A percentile compares a stretch with the other conserved stretches of the same genome.
Conservation (phyloP, 2,113 vertebrate genomes). For the Choloepus hoffmanni region DNA sequence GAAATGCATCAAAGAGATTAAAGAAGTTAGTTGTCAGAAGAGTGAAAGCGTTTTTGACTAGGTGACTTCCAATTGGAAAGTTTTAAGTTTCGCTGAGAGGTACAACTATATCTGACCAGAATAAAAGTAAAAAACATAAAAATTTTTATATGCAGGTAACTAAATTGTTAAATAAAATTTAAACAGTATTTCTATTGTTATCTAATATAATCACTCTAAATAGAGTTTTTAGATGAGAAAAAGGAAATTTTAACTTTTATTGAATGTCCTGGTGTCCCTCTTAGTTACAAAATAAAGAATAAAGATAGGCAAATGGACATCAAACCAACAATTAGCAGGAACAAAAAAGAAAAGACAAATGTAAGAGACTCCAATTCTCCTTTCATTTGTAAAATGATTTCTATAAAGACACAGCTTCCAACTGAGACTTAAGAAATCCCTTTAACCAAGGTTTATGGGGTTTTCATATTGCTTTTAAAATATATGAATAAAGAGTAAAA, state of each 20-base stretch:
- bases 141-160: neutral
- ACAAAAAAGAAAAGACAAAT: neutral
- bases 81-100: neutral
- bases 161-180: neutral
- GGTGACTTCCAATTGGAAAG: neutral
- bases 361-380: neutral
- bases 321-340: neutral
- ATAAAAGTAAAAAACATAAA: neutral
- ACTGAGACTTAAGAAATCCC: neutral
- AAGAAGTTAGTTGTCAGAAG: neutral
- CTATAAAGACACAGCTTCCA: neutral
- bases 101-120: neutral
- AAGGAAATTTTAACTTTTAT: neutral
- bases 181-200: neutral
- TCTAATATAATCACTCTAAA: neutral
- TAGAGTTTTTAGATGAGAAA: neutral
- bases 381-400: neutral
- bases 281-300: conserved; percentile 1
- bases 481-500: neutral
- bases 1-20: neutral
- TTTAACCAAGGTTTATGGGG: neutral
- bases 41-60: neutral
- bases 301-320: neutral
- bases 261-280: neutral
- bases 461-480: neutral